Conservation (phyloP, 23 tunicate genomes). For the Halocynthia roretzi region DNA sequence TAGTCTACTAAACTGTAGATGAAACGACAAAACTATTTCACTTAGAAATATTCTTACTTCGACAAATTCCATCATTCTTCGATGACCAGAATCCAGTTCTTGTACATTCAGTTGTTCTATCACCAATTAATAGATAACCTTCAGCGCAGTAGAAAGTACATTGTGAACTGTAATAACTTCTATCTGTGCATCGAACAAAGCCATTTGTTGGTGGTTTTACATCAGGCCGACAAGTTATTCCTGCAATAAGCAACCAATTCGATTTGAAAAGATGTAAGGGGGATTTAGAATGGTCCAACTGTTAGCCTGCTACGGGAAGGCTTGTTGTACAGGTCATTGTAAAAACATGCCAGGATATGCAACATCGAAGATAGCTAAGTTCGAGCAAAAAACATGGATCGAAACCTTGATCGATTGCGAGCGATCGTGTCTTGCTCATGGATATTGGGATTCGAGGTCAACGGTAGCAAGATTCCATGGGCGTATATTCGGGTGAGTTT, state of each 20-base stretch:
- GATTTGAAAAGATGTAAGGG: no score
- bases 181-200: constrained; percentile 33
- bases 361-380: no score
- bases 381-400: no score
- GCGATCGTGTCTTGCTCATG: no score
- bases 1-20: background rate
- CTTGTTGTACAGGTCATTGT: no score
- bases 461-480: background rate
- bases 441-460: background rate
- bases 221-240: constrained; percentile 33
- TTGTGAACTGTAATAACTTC: constrained; percentile 18
- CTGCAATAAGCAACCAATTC: background rate
- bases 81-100: constrained; percentile 39
- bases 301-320: no score
- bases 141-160: constrained; percentile 52
- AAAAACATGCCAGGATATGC: no score
- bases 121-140: constrained; percentile 30
- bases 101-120: constrained; percentile 14
- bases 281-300: no score
- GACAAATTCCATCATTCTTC: constrained; percentile 32
- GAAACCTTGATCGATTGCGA: no score
- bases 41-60: constrained; percentile 22
- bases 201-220: constrained; percentile 43
- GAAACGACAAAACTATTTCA: background rate
- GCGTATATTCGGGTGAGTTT: background rate